A percentile compares a stretch with the other conserved stretches of the same genome.
phyloP scores from a whole-genome alignment of 2,797 vertebrate species.

The Toxotes lorentzi region DNA sequence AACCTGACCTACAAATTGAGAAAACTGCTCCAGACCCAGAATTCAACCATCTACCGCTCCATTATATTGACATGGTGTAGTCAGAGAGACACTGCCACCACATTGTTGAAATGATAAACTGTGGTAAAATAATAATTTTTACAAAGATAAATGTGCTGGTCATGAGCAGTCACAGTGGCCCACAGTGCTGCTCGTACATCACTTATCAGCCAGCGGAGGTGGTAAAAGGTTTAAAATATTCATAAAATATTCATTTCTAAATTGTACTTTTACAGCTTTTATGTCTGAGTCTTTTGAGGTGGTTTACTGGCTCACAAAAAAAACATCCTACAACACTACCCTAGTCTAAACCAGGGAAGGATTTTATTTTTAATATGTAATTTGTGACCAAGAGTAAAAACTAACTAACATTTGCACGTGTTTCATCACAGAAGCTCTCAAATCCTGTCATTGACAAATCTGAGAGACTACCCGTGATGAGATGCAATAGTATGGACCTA shows the following conservation, averaged over 20 bases:
- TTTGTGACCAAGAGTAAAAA: neutral
- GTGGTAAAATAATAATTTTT: conserved; percentile 5
- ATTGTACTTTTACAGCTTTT: conserved; percentile 17
- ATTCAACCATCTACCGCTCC: conserved; percentile 28
- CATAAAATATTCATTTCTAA: conserved; percentile 13
- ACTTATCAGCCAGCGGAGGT: conserved; percentile 24
- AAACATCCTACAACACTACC: neutral
- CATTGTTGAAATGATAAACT: conserved; percentile 12
- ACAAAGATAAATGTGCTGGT: conserved; percentile 24
- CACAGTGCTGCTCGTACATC: conserved; percentile 18
- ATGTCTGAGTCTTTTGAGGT: conserved; percentile 12
- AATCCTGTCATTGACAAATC: conserved; percentile 14
- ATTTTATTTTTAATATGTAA: neutral
- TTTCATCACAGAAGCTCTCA: neutral
- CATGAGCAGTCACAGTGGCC: neutral
- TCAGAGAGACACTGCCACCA: neutral
- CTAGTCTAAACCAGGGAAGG: neutral
- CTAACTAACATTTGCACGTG: neutral
- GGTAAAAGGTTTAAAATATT: conserved; percentile 44
- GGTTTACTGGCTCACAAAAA: neutral
- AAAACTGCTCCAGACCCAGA: conserved; percentile 15
- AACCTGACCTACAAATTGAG: conserved; percentile 13
- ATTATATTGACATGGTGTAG: neutral
- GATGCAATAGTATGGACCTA: neutral
- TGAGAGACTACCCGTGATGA: neutral